These are phyloP conservation scores for Archivesica marissinica DNA, from an alignment of 1,140 invertebrate species.

Conservation along the genomic window DNA sequence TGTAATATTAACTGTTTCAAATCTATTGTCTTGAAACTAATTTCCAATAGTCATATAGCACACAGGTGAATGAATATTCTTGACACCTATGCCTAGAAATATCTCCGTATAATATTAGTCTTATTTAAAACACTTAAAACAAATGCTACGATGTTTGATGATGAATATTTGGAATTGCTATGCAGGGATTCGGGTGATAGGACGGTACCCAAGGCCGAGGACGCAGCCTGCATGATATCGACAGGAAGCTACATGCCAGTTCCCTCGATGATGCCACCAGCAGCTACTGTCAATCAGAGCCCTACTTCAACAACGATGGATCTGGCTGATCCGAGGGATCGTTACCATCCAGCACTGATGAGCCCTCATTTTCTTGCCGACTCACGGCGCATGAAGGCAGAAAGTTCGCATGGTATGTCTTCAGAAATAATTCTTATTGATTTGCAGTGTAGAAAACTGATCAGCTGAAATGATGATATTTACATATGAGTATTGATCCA, in stretches of 20 bases:
- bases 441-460: too few species aligned
- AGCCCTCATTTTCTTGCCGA: conserved; percentile 64
- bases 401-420: conserved; percentile 42
- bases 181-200: conserved; percentile 48
- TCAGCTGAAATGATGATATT: too few species aligned
- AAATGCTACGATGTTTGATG: neutral
- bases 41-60: too few species aligned
- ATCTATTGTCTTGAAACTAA: too few species aligned
- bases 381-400: conserved; percentile 56
- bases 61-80: too few species aligned
- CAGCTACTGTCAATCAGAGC: conserved; percentile 56
- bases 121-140: too few species aligned
- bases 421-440: too few species aligned
- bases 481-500: too few species aligned
- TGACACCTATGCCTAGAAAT: too few species aligned
- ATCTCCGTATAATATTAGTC: too few species aligned
- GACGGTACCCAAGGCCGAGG: conserved; percentile 28
- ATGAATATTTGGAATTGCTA: neutral
- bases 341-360: conserved; percentile 64
- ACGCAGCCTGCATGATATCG: conserved; percentile 52
- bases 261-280: conserved; percentile 62
- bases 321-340: conserved; percentile 52
- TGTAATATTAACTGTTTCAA: too few species aligned
- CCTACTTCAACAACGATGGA: conserved; percentile 69
- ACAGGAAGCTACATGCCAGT: conserved; percentile 62